phyloP scores from a whole-genome alignment of 2,113 vertebrate genomes.

The Echinops telfairi region DNA sequence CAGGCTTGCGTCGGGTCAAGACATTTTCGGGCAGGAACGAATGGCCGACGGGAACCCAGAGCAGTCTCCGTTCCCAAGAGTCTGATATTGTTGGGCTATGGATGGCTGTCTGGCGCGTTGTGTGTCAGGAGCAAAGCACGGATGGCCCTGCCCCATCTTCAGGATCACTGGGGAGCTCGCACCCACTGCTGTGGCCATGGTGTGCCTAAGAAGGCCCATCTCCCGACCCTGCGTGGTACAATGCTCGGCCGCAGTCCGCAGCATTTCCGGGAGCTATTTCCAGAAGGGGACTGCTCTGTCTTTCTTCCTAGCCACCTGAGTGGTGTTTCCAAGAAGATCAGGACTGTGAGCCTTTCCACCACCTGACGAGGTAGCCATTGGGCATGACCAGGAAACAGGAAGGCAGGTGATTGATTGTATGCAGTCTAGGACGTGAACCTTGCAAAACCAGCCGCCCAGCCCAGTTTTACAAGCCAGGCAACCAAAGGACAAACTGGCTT shows the following conservation, averaged over 20 bases:
- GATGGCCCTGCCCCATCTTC: not conserved
- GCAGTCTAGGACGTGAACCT: not conserved
- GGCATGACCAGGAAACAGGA: conserved; percentile 50
- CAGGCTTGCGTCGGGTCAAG: too few species aligned
- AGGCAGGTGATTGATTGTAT: not conserved
- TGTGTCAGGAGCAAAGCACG: not conserved
- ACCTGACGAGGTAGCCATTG: not conserved
- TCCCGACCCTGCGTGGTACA: not conserved
- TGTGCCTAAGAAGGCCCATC: not conserved
- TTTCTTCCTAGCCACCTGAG: not conserved
- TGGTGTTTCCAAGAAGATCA: not conserved
- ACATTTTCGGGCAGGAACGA: not conserved
- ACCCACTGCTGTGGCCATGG: not conserved
- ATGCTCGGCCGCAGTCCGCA: not conserved
- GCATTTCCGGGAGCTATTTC: too few species aligned
- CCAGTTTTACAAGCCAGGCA: conserved; percentile 51
- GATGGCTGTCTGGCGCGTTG: not conserved
- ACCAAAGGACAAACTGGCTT: not conserved
- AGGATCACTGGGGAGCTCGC: not conserved
- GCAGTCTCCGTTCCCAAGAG: not conserved
- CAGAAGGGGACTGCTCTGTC: too few species aligned
- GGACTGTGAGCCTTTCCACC: not conserved
- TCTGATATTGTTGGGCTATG: not conserved
- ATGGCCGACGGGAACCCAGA: not conserved
- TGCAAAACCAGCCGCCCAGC: conserved; percentile 35